phyloP scores from a whole-genome alignment of 2,797 vertebrate genomes.

The Anas flavirostris region DNA sequence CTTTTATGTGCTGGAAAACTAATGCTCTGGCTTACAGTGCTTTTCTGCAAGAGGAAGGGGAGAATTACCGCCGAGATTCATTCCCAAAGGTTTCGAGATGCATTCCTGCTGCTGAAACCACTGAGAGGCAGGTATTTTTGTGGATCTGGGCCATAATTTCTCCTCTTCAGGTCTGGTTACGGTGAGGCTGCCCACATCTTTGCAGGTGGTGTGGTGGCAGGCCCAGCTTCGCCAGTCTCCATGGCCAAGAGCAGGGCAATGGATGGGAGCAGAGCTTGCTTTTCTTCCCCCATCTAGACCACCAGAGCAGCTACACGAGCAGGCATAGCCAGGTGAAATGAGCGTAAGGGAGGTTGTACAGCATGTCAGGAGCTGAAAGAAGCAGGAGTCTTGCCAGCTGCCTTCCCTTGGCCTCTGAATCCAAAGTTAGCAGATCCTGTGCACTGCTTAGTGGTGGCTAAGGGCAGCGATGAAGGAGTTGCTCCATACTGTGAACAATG shows the following conservation, averaged over 20 bases:
- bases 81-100: background rate
- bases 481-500: background rate
- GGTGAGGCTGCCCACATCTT: background rate
- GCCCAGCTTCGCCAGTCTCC: background rate
- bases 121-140: background rate
- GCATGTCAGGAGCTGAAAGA: background rate
- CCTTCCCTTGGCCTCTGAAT: background rate
- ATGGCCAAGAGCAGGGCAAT: background rate
- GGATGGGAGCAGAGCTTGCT: background rate
- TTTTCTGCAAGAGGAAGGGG: background rate
- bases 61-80: background rate
- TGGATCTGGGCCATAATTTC: background rate
- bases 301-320: background rate
- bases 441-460: background rate
- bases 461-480: background rate
- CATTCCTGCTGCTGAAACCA: background rate
- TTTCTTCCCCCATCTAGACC: background rate
- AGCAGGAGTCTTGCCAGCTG: background rate
- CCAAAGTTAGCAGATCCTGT: background rate
- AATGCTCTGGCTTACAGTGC: background rate
- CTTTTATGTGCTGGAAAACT: background rate
- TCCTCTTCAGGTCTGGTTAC: background rate
- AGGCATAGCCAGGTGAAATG: background rate
- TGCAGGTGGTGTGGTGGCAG: background rate
- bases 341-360: background rate